Evolutionary conservation across 2,888 invertebrate genomes (phyloP), one percentile per base, ranked within the genome.

Genomic region (Meliscaeva auricollis): DNA sequence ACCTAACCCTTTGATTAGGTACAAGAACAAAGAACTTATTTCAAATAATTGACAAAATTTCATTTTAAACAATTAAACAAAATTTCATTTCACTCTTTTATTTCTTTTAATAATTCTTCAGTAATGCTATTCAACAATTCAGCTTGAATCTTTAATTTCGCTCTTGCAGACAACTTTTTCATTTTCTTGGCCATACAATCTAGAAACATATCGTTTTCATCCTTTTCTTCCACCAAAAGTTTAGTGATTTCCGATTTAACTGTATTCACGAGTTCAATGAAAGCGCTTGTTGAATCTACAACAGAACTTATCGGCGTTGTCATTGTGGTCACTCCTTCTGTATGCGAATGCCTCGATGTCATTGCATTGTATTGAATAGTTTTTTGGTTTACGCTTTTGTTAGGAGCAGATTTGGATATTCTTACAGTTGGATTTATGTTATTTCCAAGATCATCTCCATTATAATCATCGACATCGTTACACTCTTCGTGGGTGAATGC

Each of bases 181-280:
- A 72, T 72, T 72, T 72, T 72, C 15, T 48, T 72, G 1, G n/a
- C 72, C 13, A 72, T 72, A 2, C 32, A 72, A 15, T 72, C 48
- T 15, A 72, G 20, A 48, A 72, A 72, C 17, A 72, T 1, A 15
- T 72, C 48, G 30, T 58, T 72, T 32, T 72, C 72, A 26, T 72
- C 72, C 48, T 48, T 60, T 32, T 72, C 72, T 20, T 32, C 32
- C 9, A 13, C 6, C 0, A 48, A 13, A 11, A 20, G 48, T 48
- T 13, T 60, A 7, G 26, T 30, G 7, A 58, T 32, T 3, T 46
- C 32, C 3, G 17, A 8, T 20, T 46, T 72, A 0, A 72, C 6
- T 8, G 58, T n/a, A 0, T 22, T 15, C 9, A 58, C 35, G 7
- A 72, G 70, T 1, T 72, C 58, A 1, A 35, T 11, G 3, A 56